Evolutionary conservation across 2,888 invertebrate species (phyloP), one percentile per base, ranked within the genome.

Genomic region (Pteria penguin): DNA sequence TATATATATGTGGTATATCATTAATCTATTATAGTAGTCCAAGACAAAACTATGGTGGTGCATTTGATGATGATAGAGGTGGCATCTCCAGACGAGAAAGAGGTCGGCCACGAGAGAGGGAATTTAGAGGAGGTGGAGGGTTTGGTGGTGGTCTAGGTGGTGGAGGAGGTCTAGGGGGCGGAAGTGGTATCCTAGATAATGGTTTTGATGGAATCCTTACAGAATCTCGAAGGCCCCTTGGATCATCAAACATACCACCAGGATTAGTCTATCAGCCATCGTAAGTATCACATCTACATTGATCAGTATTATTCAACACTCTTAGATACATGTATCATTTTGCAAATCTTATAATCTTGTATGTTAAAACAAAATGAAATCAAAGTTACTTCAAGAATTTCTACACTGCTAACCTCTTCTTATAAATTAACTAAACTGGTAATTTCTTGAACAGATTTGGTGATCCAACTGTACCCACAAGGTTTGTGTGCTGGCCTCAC

Each of bases 231-330:
- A 74, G 85, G 57, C 45, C 72, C 18, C 45, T 68, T 4, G 76
- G 78, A 3, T 32, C 74, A 29, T 52, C 82, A 18, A 76, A 78
- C 3, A 81, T 83, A 2, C 88, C 87, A 1, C 81, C 87, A 14
- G 86, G 85, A 36, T 79, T 89, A 27, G 75, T 82, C 80, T 89
- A 88, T 68, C 79, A 82, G 54, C 87, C 88, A 36, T 83, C 87
- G 88, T 89, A 83, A 86, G 88, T 87, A 76, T 18, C n/a, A n/a
- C n/a, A n/a, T n/a, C n/a, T n/a, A n/a, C n/a, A n/a, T n/a, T n/a
- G n/a, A n/a, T n/a, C n/a, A n/a, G n/a, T n/a, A n/a, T n/a, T n/a
- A n/a, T n/a, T n/a, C n/a, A n/a, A n/a, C n/a, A n/a, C n/a, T n/a
- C n/a, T n/a, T n/a, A n/a, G n/a, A n/a, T n/a, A n/a, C n/a, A n/a